Evolutionary conservation across 2,113 vertebrate genomes (phyloP), one percentile per base, ranked within the genome.

Genomic region (Puffinus mauretanicus): DNA sequence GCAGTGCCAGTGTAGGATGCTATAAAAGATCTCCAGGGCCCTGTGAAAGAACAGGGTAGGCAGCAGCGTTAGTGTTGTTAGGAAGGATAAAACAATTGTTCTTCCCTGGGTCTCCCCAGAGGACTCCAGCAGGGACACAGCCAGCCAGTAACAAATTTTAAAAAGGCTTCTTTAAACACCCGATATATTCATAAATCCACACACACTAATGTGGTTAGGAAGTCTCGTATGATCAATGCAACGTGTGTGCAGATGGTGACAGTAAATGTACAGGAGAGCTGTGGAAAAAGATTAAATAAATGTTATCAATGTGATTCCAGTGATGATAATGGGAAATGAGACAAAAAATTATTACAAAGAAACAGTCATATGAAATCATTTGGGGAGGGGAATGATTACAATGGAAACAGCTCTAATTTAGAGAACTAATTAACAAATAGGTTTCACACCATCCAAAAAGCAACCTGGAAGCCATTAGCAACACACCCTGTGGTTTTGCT

Each of bases 401-500:
- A 92, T 93, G 90, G 91, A 96, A 96, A 95, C 42, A 95, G 80
- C 18, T 36, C 86, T 97, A 97, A 97, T 97, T 97, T 97, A 95
- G 95, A 94, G 86, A 97, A 82, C 92, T 98, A 97, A 98, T 98
- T 98, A 97, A 95, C 92, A 94, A 96, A 94, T 73, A 93, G 91
- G 81, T 94, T 97, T 98, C 89, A 78, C 86, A 91, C 90, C 72
- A 96, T 88, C 92, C 94, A 73, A 29, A 97, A 94, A 96, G 86
- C 95, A 97, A 95, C 94, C 87, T 96, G 93, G 91, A 96, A 97
- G 51, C 86, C 96, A 97, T 98, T 97, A 97, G 72, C 76, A 90
- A 20, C 62, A 85, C 77, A 94, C 80, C 96, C 96, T 30, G 55
- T 85, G 42, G 94, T 85, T 95, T 95, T 96, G 81, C 82, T 96